Conservation (phyloP, 1,140 invertebrate genomes). For the Pseudomyrmex flavicornis region DNA sequence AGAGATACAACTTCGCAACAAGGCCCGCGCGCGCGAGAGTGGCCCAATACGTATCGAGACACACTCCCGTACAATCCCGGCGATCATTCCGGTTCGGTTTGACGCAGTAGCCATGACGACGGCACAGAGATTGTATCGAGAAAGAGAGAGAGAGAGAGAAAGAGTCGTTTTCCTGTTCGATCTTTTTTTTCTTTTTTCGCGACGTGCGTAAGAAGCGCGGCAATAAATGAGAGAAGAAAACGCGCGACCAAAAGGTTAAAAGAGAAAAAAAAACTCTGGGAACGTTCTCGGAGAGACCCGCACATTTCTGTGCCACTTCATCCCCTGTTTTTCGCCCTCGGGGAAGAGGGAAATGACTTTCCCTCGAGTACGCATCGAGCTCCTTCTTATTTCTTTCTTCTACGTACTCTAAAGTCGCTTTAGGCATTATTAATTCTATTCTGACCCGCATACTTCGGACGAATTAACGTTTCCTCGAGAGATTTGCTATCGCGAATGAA, state of each 20-base stretch:
- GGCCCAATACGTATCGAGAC: conserved; percentile 62
- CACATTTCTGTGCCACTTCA: conserved; percentile 13
- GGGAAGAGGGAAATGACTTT: conserved; percentile 25
- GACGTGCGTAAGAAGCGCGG: neutral
- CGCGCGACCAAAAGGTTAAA: neutral
- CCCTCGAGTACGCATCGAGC: neutral
- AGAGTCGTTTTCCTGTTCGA: conserved; percentile 61
- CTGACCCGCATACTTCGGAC: neutral
- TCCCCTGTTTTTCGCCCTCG: conserved; percentile 2
- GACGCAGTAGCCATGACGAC: conserved; percentile 73
- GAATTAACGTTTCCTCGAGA: conserved; percentile 14
- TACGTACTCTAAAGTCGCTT: neutral
- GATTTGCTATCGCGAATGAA: neutral
- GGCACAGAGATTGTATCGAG: conserved; percentile 71
- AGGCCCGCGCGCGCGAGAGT: conserved; percentile 41
- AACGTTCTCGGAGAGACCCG: conserved; percentile 9
- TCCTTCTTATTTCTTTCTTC: conserved; percentile 20
- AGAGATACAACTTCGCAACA: conserved; percentile 15
- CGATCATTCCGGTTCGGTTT: conserved; percentile 67
- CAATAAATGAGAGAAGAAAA: conserved; percentile 3
- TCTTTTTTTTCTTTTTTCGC: neutral
- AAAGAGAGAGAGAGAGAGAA: conserved; percentile 64
- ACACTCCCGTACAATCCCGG: conserved; percentile 64
- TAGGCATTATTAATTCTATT: conserved; percentile 23
- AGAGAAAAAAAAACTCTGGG: conserved; percentile 16